phyloP scores from a whole-genome alignment of 2,888 invertebrate genomes.

The Zygothrica quintamaculata region DNA sequence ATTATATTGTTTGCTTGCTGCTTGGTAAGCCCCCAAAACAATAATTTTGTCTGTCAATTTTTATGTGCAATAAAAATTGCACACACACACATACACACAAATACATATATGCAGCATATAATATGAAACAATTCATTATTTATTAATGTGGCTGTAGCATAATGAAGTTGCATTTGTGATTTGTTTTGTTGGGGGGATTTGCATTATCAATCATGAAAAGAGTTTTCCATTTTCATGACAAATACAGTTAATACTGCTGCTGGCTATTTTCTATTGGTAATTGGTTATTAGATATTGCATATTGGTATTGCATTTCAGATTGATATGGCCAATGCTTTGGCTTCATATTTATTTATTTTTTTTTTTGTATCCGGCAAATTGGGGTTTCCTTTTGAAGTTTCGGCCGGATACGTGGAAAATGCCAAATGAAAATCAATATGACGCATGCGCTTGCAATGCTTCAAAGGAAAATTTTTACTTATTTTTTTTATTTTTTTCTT shows the following conservation, averaged over 20 bases:
- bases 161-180: conserved; percentile 39
- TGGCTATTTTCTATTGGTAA: conserved; percentile 3
- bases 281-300: conserved; percentile 30
- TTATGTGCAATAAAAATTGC: no score
- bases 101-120: neutral
- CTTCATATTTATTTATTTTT: neutral
- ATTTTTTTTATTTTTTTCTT: no score
- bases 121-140: no score
- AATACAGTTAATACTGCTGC: no score
- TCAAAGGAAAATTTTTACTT: no score
- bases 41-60: no score
- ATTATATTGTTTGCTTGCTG: no score
- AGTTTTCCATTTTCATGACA: no score
- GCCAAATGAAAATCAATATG: conserved; percentile 73
- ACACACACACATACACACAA: neutral
- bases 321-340: conserved; percentile 28
- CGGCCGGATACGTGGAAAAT: conserved; percentile 48
- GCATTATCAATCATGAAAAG: conserved; percentile 1
- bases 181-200: conserved; percentile 34
- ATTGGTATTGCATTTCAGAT: conserved; percentile 49
- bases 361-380: conserved; percentile 54
- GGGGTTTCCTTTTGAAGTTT: conserved; percentile 75
- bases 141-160: no score
- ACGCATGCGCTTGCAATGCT: conserved; percentile 68
- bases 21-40: no score